Evolutionary conservation across 2,113 vertebrate genomes (phyloP), one percentile per base, ranked within the genome.

Genomic region (Alouatta palliata): DNA sequence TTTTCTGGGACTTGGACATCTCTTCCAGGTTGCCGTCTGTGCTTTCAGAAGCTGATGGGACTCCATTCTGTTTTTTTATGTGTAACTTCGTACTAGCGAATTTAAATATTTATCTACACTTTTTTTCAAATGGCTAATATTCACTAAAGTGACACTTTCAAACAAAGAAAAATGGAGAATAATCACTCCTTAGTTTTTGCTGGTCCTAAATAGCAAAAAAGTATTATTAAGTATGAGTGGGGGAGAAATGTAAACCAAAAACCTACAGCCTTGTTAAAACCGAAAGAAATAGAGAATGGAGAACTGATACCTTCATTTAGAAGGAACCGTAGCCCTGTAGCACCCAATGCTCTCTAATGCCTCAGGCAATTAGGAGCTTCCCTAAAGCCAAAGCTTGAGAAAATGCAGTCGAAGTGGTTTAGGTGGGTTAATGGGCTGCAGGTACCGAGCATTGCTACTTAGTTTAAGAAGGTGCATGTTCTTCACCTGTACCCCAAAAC

Each of bases 31-130:
- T 91, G 35, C 16, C 77, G 85, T 96, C 75, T 79, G 25, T 70
- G 37, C 17, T 94, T 96, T 94, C 37, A 79, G 92, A 97, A 91
- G 49, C 23, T 25, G 32, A 32, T 30, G 79, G 45, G 45, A 86
- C 49, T 68, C n/a, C 37, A 32, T 87, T 94, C 87, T 84, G 32
- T 70, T 91, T 76, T 93, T 93, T 82, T 11, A 40, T 66, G 17
- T 89, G 14, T 86, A 96, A 75, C 83, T 82, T 97, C 79, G 61
- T 91, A 56, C 47, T 94, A 96, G 86, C 5, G 37, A 80, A 87
- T 68, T 95, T 73, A 73, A 80, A 91, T 90, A 81, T 94, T 35
- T 95, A 73, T 90, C 64, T 30, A 64, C 1, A 32, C 3, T 16
- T 32, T 81, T 30, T 30, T 94, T 79, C n/a, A 93, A 58, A 49